Conservation (phyloP, 2,888 invertebrate species). For the Pecten maximus region DNA sequence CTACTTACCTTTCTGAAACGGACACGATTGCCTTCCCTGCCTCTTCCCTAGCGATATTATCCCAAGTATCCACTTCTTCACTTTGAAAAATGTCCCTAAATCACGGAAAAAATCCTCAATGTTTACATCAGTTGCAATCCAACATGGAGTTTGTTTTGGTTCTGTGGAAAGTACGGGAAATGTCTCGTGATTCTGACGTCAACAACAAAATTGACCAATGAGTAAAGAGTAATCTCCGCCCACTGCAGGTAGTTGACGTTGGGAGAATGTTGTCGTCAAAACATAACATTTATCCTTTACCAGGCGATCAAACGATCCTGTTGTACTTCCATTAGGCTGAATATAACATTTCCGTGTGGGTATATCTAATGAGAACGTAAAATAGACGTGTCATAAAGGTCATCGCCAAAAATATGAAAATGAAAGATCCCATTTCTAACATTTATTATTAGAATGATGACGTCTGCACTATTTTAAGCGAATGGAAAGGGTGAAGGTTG, state of each 20-base stretch:
- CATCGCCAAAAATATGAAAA: not conserved
- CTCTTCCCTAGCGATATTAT: constrained; percentile 59
- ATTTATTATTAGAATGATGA: constrained; percentile 30
- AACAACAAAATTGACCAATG: constrained; percentile 43
- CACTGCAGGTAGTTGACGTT: constrained; percentile 35
- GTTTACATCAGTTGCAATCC: constrained; percentile 65
- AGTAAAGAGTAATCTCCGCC: constrained; percentile 11
- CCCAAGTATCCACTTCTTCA: constrained; percentile 57
- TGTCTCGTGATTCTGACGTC: constrained; percentile 51
- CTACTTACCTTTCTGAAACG: constrained; percentile 60
- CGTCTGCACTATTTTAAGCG: constrained; percentile 29
- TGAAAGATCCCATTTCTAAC: not conserved
- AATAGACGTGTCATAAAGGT: not conserved
- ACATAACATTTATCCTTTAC: not conserved
- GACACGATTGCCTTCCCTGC: constrained; percentile 58
- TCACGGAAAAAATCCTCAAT: constrained; percentile 49
- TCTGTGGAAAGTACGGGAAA: constrained; percentile 71
- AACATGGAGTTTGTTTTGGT: constrained; percentile 73
- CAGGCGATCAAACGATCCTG: not conserved
- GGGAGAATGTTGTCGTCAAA: constrained; percentile 25
- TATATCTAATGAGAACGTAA: not conserved
- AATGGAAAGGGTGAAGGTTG: constrained; percentile 14
- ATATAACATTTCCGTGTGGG: not conserved
- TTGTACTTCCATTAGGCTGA: not conserved
- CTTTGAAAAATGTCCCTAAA: not conserved